Evolutionary conservation across 2,797 vertebrate genomes (phyloP), one percentile per base, ranked within the genome.

Genomic region (Cynodonichthys magdalenae): DNA sequence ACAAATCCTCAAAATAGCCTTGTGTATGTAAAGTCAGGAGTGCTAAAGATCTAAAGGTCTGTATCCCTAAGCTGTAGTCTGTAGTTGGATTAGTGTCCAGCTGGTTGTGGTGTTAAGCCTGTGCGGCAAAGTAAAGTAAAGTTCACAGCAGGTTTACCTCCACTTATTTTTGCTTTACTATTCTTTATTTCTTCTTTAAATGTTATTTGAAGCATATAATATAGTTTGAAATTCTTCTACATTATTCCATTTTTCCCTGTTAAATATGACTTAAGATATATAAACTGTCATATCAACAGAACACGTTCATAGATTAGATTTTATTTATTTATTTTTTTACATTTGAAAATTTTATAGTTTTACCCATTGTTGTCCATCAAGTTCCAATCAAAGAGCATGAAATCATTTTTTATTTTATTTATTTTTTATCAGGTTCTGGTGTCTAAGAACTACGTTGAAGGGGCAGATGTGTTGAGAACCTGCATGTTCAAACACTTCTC

Each of bases 401-500:
- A 18, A 19, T 31, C 20, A 17, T 20, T 29, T 20, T 57, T 10
- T 34, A 49, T 7, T n/a, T 24, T 24, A 24, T 24, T 24, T 24
- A 24, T 24, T 24, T 24, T n/a, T 59, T 44, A 2, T 49, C 18
- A 36, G 17, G 36, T 52, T 62, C 3, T 53, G 46, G 2, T 63
- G 19, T 67, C 19, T 54, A 29, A 50, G 45, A 58, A 15, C 50
- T 72, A 18, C 53, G 39, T 27, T 48, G 39, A 52, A 54, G 27
- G 29, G 31, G 19, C 3, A 29, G 20, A 31, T 3, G 28, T 79
- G 73, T 66, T 27, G 46, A 71, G 36, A 71, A 53, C 66, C 60
- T 75, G 68, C 87, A 81, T 77, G 83, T 82, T 90, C 75, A 85
- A 86, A 87, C 82, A 66, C 15, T 76, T 85, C 71, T 59, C 61